Evolutionary conservation across 2,888 invertebrate genomes (phyloP), one percentile per base, ranked within the genome.

Genomic region (Choreutis nemorana): DNA sequence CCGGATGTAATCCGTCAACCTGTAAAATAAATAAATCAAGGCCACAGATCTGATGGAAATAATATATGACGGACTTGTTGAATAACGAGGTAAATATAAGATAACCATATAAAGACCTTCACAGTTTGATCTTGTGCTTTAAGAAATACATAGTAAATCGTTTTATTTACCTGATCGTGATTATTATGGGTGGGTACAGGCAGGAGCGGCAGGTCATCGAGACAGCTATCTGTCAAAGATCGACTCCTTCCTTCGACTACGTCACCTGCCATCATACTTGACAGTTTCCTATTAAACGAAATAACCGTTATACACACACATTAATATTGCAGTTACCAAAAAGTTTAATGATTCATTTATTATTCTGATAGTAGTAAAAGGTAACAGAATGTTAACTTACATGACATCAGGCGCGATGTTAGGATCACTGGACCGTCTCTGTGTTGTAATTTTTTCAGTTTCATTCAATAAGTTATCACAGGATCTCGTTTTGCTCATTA

Each of bases 401-500:
- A 86, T 86, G 43, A 82, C 67, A 42, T 91, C 91, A 11, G 87
- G 82, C 18, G 85, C 83, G 52, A 94, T 82, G 65, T 84, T 93
- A 21, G 94, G 93, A 70, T 94, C 94, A 63, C 94, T 94, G 42
- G 87, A 87, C 38, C 94, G 81, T 33, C 94, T 78, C 40, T 87
- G 87, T 37, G 83, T 64, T 0, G 60, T 62, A 31, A 61, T 83
- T 32, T 86, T 87, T 55, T 85, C 85, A 14, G 83, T 83, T 32
- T 86, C 87, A 34, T 82, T 85, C 40, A 88, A 79, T 32, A 94
- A 72, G 64, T 94, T 91, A 39, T 92, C 93, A 60, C 90, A 93
- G 1, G 94, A 94, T 45, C 92, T 82, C 12, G 93, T 92, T 59
- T 93, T 93, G 1, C 86, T 87, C 86, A 90, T 86, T 35, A 84